phyloP scores from a whole-genome alignment of 1,140 invertebrate species.

The Magallana gigas region DNA sequence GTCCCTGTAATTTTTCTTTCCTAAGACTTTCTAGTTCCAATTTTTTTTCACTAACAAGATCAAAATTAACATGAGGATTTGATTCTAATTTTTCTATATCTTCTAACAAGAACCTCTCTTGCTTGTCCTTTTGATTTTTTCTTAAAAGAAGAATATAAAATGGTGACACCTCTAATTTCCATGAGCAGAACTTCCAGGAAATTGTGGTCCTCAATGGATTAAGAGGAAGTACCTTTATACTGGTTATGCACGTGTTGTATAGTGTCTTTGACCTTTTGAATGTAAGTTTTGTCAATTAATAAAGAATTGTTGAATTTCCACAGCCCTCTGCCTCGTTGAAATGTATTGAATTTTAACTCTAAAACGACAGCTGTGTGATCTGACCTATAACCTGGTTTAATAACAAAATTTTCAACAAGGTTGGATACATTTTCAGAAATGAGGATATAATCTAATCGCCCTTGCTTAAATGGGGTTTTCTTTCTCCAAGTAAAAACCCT shows the following conservation, averaged over 20 bases:
- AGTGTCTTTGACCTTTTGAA: background rate
- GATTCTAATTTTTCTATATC: background rate
- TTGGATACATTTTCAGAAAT: conserved; percentile 29
- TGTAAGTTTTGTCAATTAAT: background rate
- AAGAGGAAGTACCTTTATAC: background rate
- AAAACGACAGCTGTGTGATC: background rate
- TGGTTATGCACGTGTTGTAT: background rate
- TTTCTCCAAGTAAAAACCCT: conserved; percentile 42
- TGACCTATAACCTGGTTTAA: background rate
- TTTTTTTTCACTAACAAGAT: background rate
- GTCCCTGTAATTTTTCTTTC: background rate
- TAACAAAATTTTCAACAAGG: background rate
- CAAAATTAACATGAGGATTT: background rate
- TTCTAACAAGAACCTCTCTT: background rate
- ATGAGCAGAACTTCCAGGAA: no score
- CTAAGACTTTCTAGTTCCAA: background rate
- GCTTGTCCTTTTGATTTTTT: background rate
- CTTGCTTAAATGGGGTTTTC: conserved; percentile 39
- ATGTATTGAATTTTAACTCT: background rate
- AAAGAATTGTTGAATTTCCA: conserved; percentile 3
- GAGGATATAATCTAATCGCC: conserved; percentile 39
- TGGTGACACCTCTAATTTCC: no score
- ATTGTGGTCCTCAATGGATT: no score
- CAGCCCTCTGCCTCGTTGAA: background rate
- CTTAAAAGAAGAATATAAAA: background rate